These are phyloP conservation scores for Napeogenes sylphis DNA, from an alignment of 2,888 invertebrate genomes.

Conservation along the genomic window DNA sequence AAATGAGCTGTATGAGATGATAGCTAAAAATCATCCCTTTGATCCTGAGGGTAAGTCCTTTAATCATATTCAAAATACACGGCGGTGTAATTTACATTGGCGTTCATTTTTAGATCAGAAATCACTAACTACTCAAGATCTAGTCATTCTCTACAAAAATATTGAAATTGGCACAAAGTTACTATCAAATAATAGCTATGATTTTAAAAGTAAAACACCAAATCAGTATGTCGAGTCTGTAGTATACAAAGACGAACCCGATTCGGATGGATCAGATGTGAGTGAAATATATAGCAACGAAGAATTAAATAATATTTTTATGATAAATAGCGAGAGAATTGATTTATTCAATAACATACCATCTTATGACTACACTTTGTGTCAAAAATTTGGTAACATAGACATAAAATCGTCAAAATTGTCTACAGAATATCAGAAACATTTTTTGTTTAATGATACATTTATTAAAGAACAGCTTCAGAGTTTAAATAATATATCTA, in stretches of 20 bases:
- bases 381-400: slow-evolving; percentile 56
- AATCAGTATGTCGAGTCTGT: slow-evolving; percentile 65
- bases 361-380: slow-evolving; percentile 51
- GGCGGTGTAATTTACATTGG: too few species aligned
- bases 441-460: slow-evolving; percentile 51
- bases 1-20: slow-evolving; percentile 54
- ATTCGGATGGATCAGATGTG: slow-evolving; percentile 54
- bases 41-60: slow-evolving; percentile 40
- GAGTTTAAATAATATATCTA: slow-evolving; percentile 41
- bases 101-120: slow-evolving; percentile 18
- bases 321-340: slow-evolving; percentile 55
- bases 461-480: slow-evolving; percentile 53
- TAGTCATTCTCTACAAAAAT: slow-evolving; percentile 65
- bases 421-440: slow-evolving; percentile 43
- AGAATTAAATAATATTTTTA: slow-evolving; percentile 49
- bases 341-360: slow-evolving; percentile 49
- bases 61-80: too few species aligned
- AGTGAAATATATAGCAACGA: slow-evolving; percentile 54
- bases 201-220: slow-evolving; percentile 38
- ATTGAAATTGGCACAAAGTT: slow-evolving; percentile 56
- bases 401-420: slow-evolving; percentile 47
- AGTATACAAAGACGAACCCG: slow-evolving; percentile 55
- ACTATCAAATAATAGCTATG: slow-evolving; percentile 42
- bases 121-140: slow-evolving; percentile 52
- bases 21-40: slow-evolving; percentile 48